phyloP scores from a whole-genome alignment of 2,797 vertebrate species.

The Pseudocheirus occidentalis region DNA sequence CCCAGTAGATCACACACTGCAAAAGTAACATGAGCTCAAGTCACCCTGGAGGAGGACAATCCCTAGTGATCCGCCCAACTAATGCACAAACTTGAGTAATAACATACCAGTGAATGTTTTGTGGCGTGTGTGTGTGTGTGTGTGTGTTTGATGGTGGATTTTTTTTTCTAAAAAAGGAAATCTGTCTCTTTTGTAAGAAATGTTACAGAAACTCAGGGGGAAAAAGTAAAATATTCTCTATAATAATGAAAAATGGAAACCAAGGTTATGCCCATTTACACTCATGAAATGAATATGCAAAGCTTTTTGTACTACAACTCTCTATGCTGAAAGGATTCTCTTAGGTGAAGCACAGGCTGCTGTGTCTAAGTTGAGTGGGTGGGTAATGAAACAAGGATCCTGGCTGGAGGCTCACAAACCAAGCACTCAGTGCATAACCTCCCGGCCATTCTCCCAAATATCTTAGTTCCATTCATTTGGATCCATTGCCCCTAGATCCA shows the following conservation, averaged over 20 bases:
- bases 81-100: constrained; percentile 37
- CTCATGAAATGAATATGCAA: constrained; percentile 28
- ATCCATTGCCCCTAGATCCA: background rate
- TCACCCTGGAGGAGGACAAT: background rate
- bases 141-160: constrained; percentile 33
- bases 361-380: background rate
- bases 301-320: background rate
- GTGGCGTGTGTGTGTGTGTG: constrained; percentile 17
- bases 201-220: constrained; percentile 55
- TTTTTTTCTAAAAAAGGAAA: background rate
- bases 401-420: background rate
- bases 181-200: constrained; percentile 25
- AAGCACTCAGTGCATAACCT: background rate
- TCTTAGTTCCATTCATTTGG: background rate
- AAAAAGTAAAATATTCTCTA: constrained; percentile 20
- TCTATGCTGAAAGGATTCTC: constrained; percentile 26
- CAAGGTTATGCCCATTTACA: constrained; percentile 5
- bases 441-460: background rate
- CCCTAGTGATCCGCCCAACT: background rate
- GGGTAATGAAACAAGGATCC: background rate
- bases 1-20: constrained; percentile 22
- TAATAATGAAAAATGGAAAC: constrained; percentile 14
- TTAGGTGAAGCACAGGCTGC: background rate
- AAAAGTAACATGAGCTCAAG: background rate
- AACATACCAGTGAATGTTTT: background rate